phyloP scores from a whole-genome alignment of 2,113 vertebrate genomes.

The Albula glossodonta region DNA sequence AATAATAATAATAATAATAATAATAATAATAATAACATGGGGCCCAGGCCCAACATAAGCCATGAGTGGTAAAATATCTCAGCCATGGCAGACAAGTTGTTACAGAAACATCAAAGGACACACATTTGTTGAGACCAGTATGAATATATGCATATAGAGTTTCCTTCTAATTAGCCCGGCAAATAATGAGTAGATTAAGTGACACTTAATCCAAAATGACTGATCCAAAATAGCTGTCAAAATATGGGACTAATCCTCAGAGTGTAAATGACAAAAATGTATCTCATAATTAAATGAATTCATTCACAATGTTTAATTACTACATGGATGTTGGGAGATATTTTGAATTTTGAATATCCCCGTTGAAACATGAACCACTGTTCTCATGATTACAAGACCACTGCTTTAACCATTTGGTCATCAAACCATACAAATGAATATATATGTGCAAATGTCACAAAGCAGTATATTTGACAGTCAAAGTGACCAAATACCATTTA shows the following conservation, averaged over 20 bases:
- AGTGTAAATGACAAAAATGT: neutral
- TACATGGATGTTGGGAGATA: neutral
- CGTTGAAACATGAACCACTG: neutral
- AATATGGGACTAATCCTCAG: neutral
- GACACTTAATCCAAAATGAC: neutral
- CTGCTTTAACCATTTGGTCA: neutral
- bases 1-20: too few relatives aligned
- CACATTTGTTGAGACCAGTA: neutral
- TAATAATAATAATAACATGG: too few relatives aligned
- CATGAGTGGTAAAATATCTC: too few relatives aligned
- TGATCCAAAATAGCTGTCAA: neutral
- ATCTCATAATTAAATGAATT: neutral
- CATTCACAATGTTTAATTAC: neutral
- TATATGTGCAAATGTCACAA: neutral
- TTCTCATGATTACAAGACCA: neutral
- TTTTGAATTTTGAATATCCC: neutral
- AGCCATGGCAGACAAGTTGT: neutral
- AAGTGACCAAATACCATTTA: too few relatives aligned
- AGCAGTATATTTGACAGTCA: too few relatives aligned
- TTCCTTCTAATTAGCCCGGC: neutral
- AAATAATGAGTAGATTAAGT: neutral
- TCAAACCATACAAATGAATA: neutral
- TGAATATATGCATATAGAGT: neutral
- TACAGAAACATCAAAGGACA: neutral
- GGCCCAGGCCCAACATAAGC: too few relatives aligned